A percentile compares a stretch with the other conserved stretches of the same genome.
These are phyloP conservation scores for Carterocephalus palaemon DNA, from an alignment of 2,888 invertebrate species.

Conservation along the genomic window DNA sequence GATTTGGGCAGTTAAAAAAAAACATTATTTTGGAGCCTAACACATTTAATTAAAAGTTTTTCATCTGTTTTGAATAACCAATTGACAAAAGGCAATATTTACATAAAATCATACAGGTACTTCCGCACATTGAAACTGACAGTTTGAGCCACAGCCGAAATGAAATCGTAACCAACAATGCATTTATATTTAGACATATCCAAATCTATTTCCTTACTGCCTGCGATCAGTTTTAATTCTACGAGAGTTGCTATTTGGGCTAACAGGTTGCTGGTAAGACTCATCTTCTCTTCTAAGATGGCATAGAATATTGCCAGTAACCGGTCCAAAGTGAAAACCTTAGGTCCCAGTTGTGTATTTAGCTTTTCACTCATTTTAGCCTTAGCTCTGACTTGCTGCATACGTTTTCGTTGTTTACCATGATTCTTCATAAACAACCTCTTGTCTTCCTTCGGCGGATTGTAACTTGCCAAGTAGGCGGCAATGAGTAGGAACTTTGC, in stretches of 20 bases:
- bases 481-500: conserved; percentile 94
- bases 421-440: conserved; percentile 90
- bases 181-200: conserved; percentile 93
- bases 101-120: conserved; percentile 85
- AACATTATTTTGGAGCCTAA: too few species aligned
- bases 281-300: conserved; percentile 90
- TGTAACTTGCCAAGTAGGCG: conserved; percentile 95
- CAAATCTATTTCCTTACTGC: conserved; percentile 85
- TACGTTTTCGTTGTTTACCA: conserved; percentile 83
- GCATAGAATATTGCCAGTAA: conserved; percentile 93
- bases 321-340: conserved; percentile 88
- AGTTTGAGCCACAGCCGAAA: conserved; percentile 86
- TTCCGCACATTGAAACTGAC: conserved; percentile 87
- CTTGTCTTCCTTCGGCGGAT: conserved; percentile 92
- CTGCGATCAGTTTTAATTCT: conserved; percentile 86
- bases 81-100: conserved; percentile 11
- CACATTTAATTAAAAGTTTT: too few species aligned
- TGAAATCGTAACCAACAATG: conserved; percentile 89
- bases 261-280: conserved; percentile 90
- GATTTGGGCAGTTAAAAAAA: too few species aligned
- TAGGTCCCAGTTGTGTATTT: conserved; percentile 88
- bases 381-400: conserved; percentile 80
- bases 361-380: conserved; percentile 77
- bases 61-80: too few species aligned
- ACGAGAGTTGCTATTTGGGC: conserved; percentile 93